phyloP scores from a whole-genome alignment of 2,797 vertebrate species.

The Aselliscus stoliczkanus region DNA sequence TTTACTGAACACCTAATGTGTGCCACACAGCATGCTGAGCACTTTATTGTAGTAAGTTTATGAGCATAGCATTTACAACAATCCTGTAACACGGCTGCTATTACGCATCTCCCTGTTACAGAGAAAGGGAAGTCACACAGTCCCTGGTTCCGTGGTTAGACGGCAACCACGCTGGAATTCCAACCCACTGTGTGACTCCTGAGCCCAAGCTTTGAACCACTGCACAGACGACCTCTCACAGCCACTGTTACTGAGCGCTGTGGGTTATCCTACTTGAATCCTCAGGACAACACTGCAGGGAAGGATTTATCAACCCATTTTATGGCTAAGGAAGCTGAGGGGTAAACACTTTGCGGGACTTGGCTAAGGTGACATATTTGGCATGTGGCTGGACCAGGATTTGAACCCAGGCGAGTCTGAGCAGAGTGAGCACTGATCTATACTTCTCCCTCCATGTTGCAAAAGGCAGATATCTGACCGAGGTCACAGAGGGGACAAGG shows the following conservation, averaged over 20 bases:
- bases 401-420: not conserved
- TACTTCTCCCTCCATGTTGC: not conserved
- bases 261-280: not conserved
- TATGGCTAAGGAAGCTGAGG: not conserved
- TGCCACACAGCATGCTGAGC: not conserved
- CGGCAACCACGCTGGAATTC: not conserved
- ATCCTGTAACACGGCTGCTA: not conserved
- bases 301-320: not conserved
- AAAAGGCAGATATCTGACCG: not conserved
- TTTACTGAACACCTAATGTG: not conserved
- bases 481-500: not conserved
- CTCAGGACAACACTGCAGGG: not conserved
- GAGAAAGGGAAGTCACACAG: not conserved
- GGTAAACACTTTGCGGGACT: not conserved
- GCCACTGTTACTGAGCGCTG: rapidly evolving
- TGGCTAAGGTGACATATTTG: not conserved
- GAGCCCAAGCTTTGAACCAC: not conserved
- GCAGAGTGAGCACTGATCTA: not conserved
- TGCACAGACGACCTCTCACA: rapidly evolving
- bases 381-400: not conserved
- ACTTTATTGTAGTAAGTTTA: not conserved
- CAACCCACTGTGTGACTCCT: not conserved
- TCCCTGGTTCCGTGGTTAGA: not conserved
- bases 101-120: not conserved
- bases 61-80: not conserved